phyloP scores from a whole-genome alignment of 2,888 invertebrate genomes.

The Tenthredo distinguenda region DNA sequence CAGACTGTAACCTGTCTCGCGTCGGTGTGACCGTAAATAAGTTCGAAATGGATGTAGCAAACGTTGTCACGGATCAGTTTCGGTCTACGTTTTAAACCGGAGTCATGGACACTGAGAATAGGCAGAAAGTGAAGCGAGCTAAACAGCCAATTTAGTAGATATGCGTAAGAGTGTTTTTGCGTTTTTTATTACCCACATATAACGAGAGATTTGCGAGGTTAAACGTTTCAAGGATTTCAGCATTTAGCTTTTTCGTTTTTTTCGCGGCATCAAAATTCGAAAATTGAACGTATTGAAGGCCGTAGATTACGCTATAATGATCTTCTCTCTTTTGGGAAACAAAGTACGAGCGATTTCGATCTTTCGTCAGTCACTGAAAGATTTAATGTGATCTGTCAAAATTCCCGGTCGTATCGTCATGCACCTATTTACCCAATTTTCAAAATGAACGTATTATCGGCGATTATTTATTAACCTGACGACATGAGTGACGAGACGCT shows the following conservation, averaged over 20 bases:
- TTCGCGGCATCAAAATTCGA: background rate
- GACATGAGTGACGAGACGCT: constrained; percentile 34
- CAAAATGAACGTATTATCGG: background rate
- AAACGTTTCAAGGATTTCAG: background rate
- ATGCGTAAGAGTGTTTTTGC: no score
- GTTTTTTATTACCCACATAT: background rate
- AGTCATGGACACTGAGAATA: no score
- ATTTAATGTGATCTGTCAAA: background rate
- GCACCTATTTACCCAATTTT: background rate
- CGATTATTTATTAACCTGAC: background rate
- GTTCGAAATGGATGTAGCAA: no score
- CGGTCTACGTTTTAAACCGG: no score
- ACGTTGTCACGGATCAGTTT: no score
- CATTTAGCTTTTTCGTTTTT: background rate
- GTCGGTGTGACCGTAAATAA: no score
- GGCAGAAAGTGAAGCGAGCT: no score
- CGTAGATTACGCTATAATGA: background rate
- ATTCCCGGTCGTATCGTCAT: background rate
- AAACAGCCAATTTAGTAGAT: no score
- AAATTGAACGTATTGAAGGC: background rate
- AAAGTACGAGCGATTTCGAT: background rate
- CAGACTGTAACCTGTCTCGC: no score
- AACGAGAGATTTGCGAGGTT: background rate
- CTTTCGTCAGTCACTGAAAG: background rate
- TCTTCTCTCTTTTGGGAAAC: background rate